Evolutionary conservation across 2,888 invertebrate genomes (phyloP).

Genomic region (Eledona agricola): DNA sequence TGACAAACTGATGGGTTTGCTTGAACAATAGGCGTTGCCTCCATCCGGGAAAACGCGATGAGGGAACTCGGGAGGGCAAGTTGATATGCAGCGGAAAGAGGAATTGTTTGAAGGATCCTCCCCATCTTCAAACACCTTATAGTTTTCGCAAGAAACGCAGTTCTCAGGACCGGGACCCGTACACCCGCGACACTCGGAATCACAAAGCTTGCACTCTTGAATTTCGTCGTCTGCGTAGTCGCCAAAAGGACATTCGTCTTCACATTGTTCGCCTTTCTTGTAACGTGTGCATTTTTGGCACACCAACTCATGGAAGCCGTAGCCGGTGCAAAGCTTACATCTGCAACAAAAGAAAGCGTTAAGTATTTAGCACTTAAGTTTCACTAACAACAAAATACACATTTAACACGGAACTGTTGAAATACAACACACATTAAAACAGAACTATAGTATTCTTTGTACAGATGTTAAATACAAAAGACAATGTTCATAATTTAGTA

Average conservation of each 20-base stretch:
- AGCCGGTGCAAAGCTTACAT: constrained; percentile 88
- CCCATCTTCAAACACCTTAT: constrained; percentile 72
- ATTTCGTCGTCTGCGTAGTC: constrained; percentile 81
- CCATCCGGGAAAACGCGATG: constrained; percentile 80
- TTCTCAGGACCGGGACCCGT: constrained; percentile 78
- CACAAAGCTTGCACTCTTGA: constrained; percentile 79
- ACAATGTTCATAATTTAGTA: too few species aligned
- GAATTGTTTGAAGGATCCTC: constrained; percentile 65
- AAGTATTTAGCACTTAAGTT: constrained; percentile 1
- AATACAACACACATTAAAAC: too few species aligned
- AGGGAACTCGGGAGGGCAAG: constrained; percentile 81
- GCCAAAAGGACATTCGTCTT: constrained; percentile 86
- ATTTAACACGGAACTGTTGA: too few species aligned
- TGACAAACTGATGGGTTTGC: constrained; percentile 26
- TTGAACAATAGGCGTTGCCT: constrained; percentile 81
- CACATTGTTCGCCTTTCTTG: constrained; percentile 88
- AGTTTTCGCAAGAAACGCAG: constrained; percentile 81
- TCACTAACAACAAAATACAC: too few species aligned
- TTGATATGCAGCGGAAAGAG: constrained; percentile 83
- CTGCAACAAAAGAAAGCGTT: constrained; percentile 54
- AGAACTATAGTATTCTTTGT: too few species aligned
- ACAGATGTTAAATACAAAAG: too few species aligned
- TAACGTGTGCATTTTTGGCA: constrained; percentile 89
- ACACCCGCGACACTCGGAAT: constrained; percentile 86
- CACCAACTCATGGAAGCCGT: constrained; percentile 85